A percentile compares a stretch with the other conserved stretches of the same genome.
Conservation (phyloP, 2,113 vertebrate genomes). For the Saguinus midas region DNA sequence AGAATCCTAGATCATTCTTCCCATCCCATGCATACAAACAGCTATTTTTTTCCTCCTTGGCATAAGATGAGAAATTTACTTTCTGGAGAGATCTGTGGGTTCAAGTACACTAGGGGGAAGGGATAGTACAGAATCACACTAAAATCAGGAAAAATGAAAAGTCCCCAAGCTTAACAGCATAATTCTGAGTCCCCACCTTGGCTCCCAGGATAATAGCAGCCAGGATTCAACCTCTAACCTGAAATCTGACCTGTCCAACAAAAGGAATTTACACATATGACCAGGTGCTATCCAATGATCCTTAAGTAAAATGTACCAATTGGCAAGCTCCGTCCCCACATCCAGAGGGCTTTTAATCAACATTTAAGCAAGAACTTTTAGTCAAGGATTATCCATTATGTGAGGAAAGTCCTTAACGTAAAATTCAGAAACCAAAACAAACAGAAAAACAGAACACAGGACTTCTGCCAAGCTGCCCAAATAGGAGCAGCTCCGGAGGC, state of each 20-base stretch:
- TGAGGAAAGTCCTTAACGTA: not conserved
- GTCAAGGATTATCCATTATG: not conserved
- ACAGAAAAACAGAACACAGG: not conserved
- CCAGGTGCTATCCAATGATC: not conserved
- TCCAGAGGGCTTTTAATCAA: not conserved
- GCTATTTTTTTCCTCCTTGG: not conserved
- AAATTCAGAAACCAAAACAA: conserved; percentile 5
- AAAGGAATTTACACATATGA: not conserved
- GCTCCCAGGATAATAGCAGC: not conserved
- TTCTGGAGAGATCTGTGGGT: not conserved
- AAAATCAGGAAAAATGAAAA: not conserved
- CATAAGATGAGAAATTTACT: not conserved
- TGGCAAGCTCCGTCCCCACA: not conserved
- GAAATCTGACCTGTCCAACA: not conserved
- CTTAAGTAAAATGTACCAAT: not conserved
- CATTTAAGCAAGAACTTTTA: not conserved
- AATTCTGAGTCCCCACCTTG: not conserved
- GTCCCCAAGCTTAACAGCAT: not conserved
- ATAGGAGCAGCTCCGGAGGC: too few relatives aligned
- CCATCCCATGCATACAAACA: not conserved
- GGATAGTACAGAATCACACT: not conserved
- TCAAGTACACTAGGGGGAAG: not conserved
- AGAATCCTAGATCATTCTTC: not conserved
- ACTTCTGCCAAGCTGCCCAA: too few relatives aligned
- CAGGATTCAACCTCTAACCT: not conserved